Conservation (phyloP, 2,797 vertebrate species). For the Oreonectes daqikongensis region DNA sequence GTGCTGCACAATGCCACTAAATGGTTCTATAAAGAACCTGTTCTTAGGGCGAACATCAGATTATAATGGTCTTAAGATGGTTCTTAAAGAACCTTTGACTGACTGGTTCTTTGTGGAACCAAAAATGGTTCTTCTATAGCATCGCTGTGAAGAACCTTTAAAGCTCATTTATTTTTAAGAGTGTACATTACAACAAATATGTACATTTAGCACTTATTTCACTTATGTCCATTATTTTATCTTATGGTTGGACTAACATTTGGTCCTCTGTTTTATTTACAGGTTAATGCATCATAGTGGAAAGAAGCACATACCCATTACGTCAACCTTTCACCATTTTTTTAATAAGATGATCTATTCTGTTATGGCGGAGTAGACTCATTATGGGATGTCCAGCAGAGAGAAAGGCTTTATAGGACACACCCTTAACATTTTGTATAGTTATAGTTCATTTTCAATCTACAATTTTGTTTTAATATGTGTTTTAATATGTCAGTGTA, state of each 20-base stretch:
- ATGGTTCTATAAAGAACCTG: too few relatives aligned
- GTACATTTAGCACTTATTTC: neutral
- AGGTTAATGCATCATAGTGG: constrained; percentile 30
- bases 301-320: neutral
- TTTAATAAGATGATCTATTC: constrained; percentile 55
- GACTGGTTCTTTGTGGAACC: too few relatives aligned
- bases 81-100: too few relatives aligned
- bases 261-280: constrained; percentile 4
- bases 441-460: neutral
- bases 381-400: constrained; percentile 82
- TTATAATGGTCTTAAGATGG: too few relatives aligned
- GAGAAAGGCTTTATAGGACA: constrained; percentile 85
- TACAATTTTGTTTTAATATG: constrained; percentile 20
- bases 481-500: neutral
- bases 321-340: constrained; percentile 32
- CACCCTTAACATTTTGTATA: constrained; percentile 47
- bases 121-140: too few relatives aligned
- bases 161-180: too few relatives aligned
- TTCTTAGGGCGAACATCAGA: too few relatives aligned
- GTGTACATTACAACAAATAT: too few relatives aligned
- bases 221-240: neutral
- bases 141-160: too few relatives aligned
- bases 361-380: constrained; percentile 82
- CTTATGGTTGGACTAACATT: neutral
- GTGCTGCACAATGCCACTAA: too few relatives aligned